These are phyloP conservation scores for Syngnathus scovelli DNA, from an alignment of 2,113 vertebrate species.

Conservation along the genomic window DNA sequence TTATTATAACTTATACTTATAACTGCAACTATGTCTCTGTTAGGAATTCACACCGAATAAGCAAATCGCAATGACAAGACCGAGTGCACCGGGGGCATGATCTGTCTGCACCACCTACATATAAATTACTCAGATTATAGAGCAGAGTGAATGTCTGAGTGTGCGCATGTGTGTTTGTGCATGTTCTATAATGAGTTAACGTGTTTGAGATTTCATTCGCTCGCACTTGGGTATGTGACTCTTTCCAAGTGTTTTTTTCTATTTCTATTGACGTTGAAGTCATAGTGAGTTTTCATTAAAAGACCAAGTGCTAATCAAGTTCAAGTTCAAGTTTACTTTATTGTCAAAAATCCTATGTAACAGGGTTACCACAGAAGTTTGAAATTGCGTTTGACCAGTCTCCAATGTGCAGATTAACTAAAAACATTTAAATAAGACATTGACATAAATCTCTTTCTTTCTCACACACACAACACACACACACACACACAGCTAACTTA, in stretches of 20 bases:
- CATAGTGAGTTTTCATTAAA: slow-evolving; percentile 63
- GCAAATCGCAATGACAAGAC: slow-evolving; percentile 39
- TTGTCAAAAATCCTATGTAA: no score
- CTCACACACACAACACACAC: no score
- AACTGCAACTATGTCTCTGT: slow-evolving; percentile 30
- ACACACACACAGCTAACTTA: no score
- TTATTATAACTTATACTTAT: slow-evolving; percentile 33
- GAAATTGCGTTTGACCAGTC: no score
- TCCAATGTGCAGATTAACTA: no score
- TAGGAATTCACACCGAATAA: slow-evolving; percentile 41
- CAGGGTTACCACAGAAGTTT: no score
- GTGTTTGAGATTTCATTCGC: not conserved
- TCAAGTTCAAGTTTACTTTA: no score
- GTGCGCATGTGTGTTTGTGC: not conserved
- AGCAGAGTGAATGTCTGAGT: slow-evolving; percentile 33
- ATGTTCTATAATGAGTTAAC: not conserved
- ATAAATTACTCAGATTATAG: slow-evolving; percentile 71
- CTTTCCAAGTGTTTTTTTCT: slow-evolving; percentile 16
- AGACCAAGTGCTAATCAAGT: slow-evolving; percentile 69
- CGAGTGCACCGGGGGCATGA: slow-evolving; percentile 47
- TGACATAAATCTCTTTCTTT: no score
- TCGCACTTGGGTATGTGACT: slow-evolving; percentile 9
- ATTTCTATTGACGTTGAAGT: slow-evolving; percentile 68
- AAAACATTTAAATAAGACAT: no score
- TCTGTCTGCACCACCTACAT: slow-evolving; percentile 60